Evolutionary conservation across 2,888 invertebrate genomes (phyloP).

Genomic region (Liopterus haemorrhoidalis): DNA sequence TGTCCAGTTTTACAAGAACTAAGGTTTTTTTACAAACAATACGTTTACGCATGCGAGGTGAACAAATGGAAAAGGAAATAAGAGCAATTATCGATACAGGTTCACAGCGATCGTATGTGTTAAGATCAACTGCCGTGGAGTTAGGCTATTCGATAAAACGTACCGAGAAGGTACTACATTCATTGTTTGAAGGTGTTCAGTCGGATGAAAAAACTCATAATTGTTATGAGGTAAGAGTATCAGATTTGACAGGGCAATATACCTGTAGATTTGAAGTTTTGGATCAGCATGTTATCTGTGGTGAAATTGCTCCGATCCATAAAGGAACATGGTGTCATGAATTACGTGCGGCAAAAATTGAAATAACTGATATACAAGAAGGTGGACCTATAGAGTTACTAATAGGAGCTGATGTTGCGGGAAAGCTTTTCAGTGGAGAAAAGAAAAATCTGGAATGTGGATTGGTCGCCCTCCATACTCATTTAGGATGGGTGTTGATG

Average conservation of each 20-base stretch:
- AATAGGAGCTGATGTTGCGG: constrained; percentile 23
- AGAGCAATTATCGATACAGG: constrained; percentile 1
- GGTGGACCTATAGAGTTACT: constrained; percentile 19
- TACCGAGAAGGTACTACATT: not conserved
- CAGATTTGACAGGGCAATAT: constrained; percentile 5
- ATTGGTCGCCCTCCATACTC: constrained; percentile 24
- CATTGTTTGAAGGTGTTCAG: constrained; percentile 21
- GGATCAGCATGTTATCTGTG: constrained; percentile 15
- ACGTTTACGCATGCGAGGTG: no score
- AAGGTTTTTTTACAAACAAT: no score
- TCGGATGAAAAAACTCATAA: constrained; percentile 13
- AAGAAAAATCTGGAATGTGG: constrained; percentile 15
- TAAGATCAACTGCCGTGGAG: not conserved
- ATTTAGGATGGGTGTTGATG: constrained; percentile 26
- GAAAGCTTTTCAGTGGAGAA: constrained; percentile 25
- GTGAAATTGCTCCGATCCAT: not conserved
- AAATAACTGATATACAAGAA: constrained; percentile 1
- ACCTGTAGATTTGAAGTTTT: constrained; percentile 9
- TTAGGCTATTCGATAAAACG: not conserved
- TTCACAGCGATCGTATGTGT: not conserved
- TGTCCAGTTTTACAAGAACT: no score
- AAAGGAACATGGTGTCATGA: constrained; percentile 7
- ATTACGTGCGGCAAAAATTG: not conserved
- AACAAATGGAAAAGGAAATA: no score
- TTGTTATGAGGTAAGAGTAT: constrained; percentile 9